Conservation (phyloP, 2,113 vertebrate species). For the Limnothrissa miodon region DNA sequence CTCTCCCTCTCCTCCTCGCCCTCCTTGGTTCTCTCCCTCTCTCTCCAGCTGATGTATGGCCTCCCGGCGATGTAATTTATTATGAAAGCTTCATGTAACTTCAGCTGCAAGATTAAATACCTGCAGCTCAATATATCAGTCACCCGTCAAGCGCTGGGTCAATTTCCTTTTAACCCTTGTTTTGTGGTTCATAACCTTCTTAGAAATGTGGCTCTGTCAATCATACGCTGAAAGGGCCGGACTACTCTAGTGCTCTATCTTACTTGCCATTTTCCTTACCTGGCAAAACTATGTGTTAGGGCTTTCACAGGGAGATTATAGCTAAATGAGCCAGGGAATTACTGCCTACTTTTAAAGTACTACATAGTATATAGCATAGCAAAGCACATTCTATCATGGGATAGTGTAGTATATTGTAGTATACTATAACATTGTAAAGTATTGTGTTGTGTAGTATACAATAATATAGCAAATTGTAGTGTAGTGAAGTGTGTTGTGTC, state of each 20-base stretch:
- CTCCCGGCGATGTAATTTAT: conserved; percentile 75
- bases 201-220: conserved; percentile 74
- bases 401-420: not conserved
- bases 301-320: not conserved
- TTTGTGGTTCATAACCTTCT: conserved; percentile 79
- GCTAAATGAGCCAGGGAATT: not conserved
- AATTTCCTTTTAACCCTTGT: conserved; percentile 82
- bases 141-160: conserved; percentile 76
- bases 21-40: not conserved
- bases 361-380: too few species aligned
- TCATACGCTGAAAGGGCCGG: conserved; percentile 58
- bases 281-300: not conserved
- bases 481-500: not conserved
- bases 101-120: conserved; percentile 78
- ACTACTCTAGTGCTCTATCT: not conserved
- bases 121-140: conserved; percentile 78
- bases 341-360: not conserved
- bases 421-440: not conserved
- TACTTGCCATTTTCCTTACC: not conserved
- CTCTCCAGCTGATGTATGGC: conserved; percentile 65
- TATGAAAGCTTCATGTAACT: conserved; percentile 79
- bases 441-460: not conserved
- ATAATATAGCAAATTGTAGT: not conserved
- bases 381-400: not conserved
- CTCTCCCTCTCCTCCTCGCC: not conserved